Conservation (phyloP, 2,113 vertebrate genomes). For the Monarcha castaneiventris region DNA sequence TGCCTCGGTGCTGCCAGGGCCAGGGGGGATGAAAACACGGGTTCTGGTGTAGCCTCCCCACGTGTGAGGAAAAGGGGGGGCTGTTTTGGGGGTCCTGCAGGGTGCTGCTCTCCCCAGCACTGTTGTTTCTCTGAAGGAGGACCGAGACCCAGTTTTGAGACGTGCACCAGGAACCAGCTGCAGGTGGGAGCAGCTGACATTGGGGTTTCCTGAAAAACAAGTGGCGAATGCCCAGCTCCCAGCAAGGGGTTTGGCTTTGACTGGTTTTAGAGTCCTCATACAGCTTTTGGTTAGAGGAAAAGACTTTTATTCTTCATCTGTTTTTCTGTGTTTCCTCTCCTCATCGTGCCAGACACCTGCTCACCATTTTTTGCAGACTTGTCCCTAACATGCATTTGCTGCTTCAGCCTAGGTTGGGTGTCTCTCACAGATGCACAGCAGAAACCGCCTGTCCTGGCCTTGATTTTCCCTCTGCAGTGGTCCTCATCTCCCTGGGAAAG, state of each 20-base stretch:
- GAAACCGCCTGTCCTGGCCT: background rate
- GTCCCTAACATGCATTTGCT: background rate
- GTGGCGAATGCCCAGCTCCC: rapidly evolving
- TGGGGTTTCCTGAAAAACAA: background rate
- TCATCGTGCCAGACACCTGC: background rate
- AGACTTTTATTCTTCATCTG: background rate
- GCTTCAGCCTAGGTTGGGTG: background rate
- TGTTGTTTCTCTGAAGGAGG: background rate
- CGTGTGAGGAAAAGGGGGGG: background rate
- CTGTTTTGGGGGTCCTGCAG: background rate
- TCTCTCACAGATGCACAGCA: background rate
- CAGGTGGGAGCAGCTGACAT: rapidly evolving
- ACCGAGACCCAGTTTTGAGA: background rate
- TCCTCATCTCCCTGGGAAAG: background rate
- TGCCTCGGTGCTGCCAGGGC: background rate
- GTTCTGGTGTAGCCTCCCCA: background rate
- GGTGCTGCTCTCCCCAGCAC: background rate
- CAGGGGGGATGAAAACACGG: background rate
- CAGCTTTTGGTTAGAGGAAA: background rate
- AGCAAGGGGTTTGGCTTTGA: background rate
- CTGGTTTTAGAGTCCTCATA: background rate
- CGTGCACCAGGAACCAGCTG: rapidly evolving
- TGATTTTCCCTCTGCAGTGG: background rate
- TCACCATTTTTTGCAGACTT: background rate
- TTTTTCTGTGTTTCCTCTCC: background rate